phyloP scores from a whole-genome alignment of 1,140 invertebrate species.

The Neodiprion pinetum region DNA sequence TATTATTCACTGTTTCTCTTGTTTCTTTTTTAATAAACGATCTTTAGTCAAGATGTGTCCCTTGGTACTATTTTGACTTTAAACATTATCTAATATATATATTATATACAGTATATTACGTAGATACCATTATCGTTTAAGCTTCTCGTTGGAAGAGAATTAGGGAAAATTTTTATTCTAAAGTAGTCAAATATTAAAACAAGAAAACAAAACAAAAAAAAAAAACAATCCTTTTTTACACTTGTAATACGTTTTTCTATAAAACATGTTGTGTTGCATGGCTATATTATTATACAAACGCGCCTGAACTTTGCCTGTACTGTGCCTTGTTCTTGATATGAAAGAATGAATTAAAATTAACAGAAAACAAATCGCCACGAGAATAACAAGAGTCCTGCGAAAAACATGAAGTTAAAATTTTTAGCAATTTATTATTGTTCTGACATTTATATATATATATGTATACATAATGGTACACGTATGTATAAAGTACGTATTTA shows the following conservation, averaged over 20 bases:
- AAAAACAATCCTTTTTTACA: neutral
- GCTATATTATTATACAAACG: neutral
- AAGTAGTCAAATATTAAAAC: neutral
- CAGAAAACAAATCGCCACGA: neutral
- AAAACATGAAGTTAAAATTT: no score
- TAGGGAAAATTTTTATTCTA: neutral
- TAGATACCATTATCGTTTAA: neutral
- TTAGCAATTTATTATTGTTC: no score
- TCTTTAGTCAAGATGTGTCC: slow-evolving; percentile 21
- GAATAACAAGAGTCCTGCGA: no score
- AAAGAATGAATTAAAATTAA: neutral
- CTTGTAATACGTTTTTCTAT: neutral
- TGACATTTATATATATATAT: no score
- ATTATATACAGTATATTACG: neutral
- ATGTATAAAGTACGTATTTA: no score
- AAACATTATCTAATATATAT: slow-evolving; percentile 25
- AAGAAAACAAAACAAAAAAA: no score
- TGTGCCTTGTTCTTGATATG: neutral
- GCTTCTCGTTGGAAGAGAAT: neutral
- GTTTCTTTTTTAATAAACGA: neutral
- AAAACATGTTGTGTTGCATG: neutral
- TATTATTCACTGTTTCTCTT: neutral
- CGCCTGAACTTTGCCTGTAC: neutral
- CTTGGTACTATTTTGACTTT: slow-evolving; percentile 24
- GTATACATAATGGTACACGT: no score